These are phyloP conservation scores for Dinomys branickii DNA, from an alignment of 2,113 vertebrate species.

Conservation along the genomic window DNA sequence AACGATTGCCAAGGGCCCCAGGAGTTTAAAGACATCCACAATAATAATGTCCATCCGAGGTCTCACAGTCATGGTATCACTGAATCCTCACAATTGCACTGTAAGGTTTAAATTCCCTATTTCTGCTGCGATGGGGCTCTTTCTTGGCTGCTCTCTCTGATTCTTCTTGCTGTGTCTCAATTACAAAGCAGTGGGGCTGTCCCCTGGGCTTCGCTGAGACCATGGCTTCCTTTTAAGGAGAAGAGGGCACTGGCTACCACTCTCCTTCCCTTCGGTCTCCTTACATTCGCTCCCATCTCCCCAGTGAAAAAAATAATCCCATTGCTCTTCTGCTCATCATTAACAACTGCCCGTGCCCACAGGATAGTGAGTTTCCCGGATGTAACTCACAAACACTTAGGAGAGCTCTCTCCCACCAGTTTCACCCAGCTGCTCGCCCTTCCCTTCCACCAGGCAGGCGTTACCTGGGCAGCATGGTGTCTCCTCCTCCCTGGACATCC, in stretches of 20 bases:
- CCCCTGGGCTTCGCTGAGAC: neutral
- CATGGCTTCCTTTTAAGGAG: neutral
- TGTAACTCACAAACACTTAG: neutral
- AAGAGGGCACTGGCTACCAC: neutral
- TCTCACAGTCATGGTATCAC: neutral
- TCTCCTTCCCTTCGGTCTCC: no score
- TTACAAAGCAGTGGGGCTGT: neutral
- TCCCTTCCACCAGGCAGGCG: neutral
- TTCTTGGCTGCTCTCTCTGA: neutral
- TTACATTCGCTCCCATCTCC: neutral
- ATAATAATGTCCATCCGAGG: neutral
- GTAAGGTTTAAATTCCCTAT: neutral
- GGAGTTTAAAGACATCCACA: neutral
- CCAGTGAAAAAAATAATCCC: neutral
- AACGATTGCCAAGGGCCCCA: neutral
- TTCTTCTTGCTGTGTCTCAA: neutral
- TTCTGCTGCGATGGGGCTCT: neutral
- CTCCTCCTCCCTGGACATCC: neutral
- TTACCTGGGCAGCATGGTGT: rapidly evolving
- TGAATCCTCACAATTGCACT: neutral
- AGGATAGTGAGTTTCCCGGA: neutral
- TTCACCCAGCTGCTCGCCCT: neutral
- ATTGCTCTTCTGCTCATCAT: rapidly evolving
- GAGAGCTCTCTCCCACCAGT: neutral
- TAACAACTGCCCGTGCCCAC: rapidly evolving